These are phyloP conservation scores for Folsomia candida DNA, from an alignment of 2,888 invertebrate genomes.

Conservation along the genomic window DNA sequence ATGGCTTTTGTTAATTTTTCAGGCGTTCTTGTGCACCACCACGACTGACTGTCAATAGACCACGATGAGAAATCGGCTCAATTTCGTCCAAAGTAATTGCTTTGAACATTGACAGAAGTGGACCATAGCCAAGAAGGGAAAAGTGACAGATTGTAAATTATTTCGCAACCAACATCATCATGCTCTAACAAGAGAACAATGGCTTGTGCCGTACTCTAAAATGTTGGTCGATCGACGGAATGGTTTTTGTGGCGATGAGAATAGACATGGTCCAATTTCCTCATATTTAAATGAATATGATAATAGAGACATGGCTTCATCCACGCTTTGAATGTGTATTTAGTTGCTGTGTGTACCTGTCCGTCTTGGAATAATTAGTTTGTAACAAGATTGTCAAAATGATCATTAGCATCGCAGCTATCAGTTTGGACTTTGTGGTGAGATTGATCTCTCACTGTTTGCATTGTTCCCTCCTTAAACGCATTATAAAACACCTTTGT, in stretches of 20 bases:
- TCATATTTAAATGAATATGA: not conserved
- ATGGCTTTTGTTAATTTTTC: too few species aligned
- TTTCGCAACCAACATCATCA: not conserved
- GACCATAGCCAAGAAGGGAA: not conserved
- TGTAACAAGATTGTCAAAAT: slow-evolving; percentile 22
- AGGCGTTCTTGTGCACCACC: too few species aligned
- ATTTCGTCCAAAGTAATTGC: not conserved
- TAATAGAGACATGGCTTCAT: not conserved
- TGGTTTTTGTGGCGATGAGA: not conserved
- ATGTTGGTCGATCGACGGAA: not conserved
- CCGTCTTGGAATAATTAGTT: slow-evolving; percentile 18
- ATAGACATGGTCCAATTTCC: not conserved
- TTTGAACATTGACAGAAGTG: slow-evolving; percentile 2
- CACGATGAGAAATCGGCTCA: not conserved
- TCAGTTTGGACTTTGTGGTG: not conserved
- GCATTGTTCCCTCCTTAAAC: slow-evolving; percentile 17
- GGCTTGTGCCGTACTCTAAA: not conserved
- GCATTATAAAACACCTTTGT: slow-evolving; percentile 11
- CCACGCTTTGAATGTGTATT: not conserved
- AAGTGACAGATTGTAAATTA: not conserved
- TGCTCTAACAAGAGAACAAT: not conserved
- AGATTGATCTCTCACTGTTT: slow-evolving; percentile 23
- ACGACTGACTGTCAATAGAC: not conserved
- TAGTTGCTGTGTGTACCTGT: not conserved
- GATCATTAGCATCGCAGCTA: slow-evolving; percentile 6